Base-by-base conservation (phyloP, 2,888 invertebrate species). In the Diplazon laetatorius region DNA sequence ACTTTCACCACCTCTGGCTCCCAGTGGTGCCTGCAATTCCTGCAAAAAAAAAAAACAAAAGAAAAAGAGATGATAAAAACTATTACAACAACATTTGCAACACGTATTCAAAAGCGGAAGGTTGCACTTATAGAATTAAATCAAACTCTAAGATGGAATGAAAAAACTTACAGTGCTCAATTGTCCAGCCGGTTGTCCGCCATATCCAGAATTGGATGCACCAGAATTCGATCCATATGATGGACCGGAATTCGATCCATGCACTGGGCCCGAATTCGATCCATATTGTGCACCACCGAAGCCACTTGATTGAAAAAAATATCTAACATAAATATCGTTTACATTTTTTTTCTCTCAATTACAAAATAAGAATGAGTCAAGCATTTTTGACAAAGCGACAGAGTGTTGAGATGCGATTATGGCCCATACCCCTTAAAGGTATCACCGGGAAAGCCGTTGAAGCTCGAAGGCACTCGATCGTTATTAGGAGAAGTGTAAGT, bases 361-460 rank as follows among this genome's bases (percentile, higher is more conserved):
- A 14, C 0, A 14, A 16, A 9, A 14, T 22, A 5, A 5, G 25
- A 39, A 2, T 16, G 16, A 59, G 2, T 22, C 6, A 12, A 18
- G 16, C 1, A 1, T 12, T 37, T 42, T 39, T 12, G 3, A 12
- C 16, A 5, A 25, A 37, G 37, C 8, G 35, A 57, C 2, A 57
- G 18, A 74, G 66, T 20, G 46, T 30, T 57, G 9, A 37, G 16
- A 75, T 46, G 12, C 65, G 74, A 78, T 80, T 80, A 76, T 83
- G 82, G 83, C 84, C 84, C 82, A 80, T 82, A 68, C 25, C 66
- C 48, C 44, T 50, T 39, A 48, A 14, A 65, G 78, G 20, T 75
- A 50, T 25, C 62, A 48, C 71, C 82, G 65, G 57, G 69, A 50
- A 72, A 52, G 65, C 74, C 72, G 66, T 74, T 52, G 46, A 80